Percentiles rank a stretch among this genome's conserved stretches.
These are phyloP conservation scores for Carollia perspicillata DNA, from an alignment of 2,113 vertebrate genomes.

Conservation along the genomic window DNA sequence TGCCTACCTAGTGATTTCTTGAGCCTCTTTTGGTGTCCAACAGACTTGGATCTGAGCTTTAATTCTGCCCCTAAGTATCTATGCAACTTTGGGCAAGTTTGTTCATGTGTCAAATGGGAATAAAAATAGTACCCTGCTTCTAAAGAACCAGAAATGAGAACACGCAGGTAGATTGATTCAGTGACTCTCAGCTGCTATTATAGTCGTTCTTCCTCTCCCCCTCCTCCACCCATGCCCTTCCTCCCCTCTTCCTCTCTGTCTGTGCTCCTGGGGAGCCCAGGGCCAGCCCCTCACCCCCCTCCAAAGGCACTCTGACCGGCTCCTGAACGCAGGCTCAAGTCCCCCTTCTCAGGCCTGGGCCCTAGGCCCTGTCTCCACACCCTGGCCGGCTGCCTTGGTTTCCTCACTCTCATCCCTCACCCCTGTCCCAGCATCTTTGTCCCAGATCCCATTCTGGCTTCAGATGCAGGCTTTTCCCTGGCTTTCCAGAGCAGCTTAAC, in stretches of 20 bases:
- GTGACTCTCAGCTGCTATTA: not conserved
- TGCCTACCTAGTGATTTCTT: no score
- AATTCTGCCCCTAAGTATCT: not conserved
- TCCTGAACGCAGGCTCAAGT: not conserved
- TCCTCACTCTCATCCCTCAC: no score
- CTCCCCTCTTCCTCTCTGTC: not conserved
- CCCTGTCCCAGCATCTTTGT: not conserved
- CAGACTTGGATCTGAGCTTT: not conserved
- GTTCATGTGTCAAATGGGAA: not conserved
- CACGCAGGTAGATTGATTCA: not conserved
- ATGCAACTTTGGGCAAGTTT: not conserved
- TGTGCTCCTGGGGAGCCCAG: not conserved
- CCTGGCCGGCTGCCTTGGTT: no score
- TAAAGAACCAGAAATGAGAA: not conserved
- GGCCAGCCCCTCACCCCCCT: not conserved
- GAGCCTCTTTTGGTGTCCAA: not conserved
- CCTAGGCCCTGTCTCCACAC: not conserved
- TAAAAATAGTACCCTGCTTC: not conserved
- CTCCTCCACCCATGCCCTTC: not conserved
- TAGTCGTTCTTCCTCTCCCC: not conserved
- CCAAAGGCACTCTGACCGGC: not conserved
- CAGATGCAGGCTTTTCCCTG: not conserved
- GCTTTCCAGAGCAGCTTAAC: not conserved
- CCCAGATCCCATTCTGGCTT: not conserved
- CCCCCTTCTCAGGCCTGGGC: not conserved